Conservation (phyloP, 1,140 invertebrate species). For the Aphelinus atriplicis region DNA sequence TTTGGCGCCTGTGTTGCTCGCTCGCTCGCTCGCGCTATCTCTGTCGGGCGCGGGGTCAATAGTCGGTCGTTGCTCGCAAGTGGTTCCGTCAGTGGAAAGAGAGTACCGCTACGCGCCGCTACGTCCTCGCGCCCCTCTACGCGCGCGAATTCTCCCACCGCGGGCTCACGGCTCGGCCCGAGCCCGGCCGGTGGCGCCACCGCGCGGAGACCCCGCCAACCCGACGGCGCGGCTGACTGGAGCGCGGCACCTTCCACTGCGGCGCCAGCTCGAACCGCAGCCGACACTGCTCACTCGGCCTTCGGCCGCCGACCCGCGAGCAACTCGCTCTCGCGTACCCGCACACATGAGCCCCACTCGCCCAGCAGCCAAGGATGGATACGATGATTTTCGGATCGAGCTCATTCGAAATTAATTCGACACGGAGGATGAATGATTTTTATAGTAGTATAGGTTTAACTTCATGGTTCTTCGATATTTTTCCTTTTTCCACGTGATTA, state of each 20-base stretch:
- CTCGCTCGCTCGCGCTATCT: not conserved
- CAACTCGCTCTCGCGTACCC: not conserved
- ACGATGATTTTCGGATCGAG: not conserved
- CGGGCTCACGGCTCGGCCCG: conserved; percentile 16
- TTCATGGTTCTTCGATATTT: too few species aligned
- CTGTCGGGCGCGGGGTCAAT: conserved; percentile 56
- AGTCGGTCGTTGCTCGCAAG: conserved; percentile 59
- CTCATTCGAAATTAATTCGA: too few species aligned
- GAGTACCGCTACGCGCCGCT: conserved; percentile 65
- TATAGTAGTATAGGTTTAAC: too few species aligned
- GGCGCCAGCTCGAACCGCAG: too few species aligned
- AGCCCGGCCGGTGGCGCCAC: conserved; percentile 19
- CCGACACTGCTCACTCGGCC: conserved; percentile 22
- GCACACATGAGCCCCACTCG: too few species aligned
- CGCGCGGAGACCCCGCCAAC: conserved; percentile 51
- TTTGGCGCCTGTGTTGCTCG: not conserved
- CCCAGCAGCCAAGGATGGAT: not conserved
- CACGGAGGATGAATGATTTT: too few species aligned
- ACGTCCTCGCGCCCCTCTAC: conserved; percentile 48
- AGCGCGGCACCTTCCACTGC: conserved; percentile 36
- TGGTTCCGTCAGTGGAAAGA: conserved; percentile 54
- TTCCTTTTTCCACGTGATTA: not conserved
- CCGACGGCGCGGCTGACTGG: conserved; percentile 29
- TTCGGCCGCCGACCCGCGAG: conserved; percentile 5
- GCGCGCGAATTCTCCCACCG: conserved; percentile 35